phyloP scores from a whole-genome alignment of 2,797 vertebrate genomes.

The Apogon talboti region DNA sequence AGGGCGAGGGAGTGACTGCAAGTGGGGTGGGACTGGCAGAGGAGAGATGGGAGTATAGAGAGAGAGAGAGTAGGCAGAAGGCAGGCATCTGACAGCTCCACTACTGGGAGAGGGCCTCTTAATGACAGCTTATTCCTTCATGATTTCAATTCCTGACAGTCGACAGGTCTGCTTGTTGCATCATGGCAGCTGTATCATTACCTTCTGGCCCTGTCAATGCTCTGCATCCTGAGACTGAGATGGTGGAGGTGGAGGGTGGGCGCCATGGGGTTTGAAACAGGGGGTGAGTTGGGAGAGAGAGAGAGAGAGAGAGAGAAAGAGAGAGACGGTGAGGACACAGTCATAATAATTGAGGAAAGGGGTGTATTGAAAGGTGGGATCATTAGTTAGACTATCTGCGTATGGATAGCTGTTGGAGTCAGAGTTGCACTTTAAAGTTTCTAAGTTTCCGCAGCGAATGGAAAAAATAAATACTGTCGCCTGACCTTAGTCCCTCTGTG shows the following conservation, averaged over 20 bases:
- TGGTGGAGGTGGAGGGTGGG: slow-evolving; percentile 69
- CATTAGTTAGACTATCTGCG: slow-evolving; percentile 66
- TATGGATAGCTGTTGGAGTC: slow-evolving; percentile 34
- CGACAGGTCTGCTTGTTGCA: slow-evolving; percentile 95
- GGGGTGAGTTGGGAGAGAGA: slow-evolving; percentile 31
- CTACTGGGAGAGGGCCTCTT: slow-evolving; percentile 91
- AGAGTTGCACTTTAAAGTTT: slow-evolving; percentile 41
- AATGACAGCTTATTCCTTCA: slow-evolving; percentile 98
- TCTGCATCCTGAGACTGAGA: slow-evolving; percentile 80
- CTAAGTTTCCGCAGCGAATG: slow-evolving; percentile 37
- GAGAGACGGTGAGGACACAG: slow-evolving; percentile 53
- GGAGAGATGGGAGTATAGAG: slow-evolving; percentile 63
- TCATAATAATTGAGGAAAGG: slow-evolving; percentile 61
- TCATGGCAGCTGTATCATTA: slow-evolving; percentile 97
- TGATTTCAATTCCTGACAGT: slow-evolving; percentile 96
- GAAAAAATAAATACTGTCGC: slow-evolving; percentile 5
- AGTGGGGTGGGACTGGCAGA: slow-evolving; percentile 79
- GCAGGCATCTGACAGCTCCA: slow-evolving; percentile 89
- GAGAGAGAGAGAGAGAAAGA: slow-evolving; percentile 4
- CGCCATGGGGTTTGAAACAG: slow-evolving; percentile 51
- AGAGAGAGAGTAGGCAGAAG: slow-evolving; percentile 74
- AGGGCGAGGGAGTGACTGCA: slow-evolving; percentile 77
- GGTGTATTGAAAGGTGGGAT: slow-evolving; percentile 66
- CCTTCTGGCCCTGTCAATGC: slow-evolving; percentile 95
- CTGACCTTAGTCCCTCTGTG: not conserved